Evolutionary conservation across 2,888 invertebrate genomes (phyloP).

Genomic region (Arrhopalites spinosus): DNA sequence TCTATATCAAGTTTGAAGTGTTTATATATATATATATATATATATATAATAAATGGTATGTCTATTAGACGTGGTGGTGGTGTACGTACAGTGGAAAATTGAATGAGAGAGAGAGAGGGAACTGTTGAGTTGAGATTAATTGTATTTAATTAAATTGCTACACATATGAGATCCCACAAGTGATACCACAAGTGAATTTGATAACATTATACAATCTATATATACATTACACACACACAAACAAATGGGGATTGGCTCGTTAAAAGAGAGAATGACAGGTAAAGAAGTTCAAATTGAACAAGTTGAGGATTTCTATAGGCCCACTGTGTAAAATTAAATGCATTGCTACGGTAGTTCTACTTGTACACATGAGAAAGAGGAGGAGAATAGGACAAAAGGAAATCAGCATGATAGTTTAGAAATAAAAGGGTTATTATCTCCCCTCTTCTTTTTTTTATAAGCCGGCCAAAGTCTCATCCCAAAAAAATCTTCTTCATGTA

Average conservation of each 20-base stretch:
- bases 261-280: too few relatives aligned
- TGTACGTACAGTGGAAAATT: too few relatives aligned
- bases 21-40: too few relatives aligned
- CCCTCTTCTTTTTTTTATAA: neutral
- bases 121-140: neutral
- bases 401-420: constrained; percentile 35
- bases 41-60: too few relatives aligned
- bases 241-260: neutral
- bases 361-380: neutral
- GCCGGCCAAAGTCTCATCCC: too few relatives aligned
- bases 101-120: too few relatives aligned
- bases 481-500: too few relatives aligned
- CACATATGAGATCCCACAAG: neutral
- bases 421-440: constrained; percentile 27
- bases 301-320: neutral
- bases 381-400: constrained; percentile 22
- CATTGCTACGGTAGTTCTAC: neutral
- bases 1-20: too few relatives aligned
- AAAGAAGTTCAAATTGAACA: too few relatives aligned
- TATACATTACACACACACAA: too few relatives aligned
- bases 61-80: too few relatives aligned
- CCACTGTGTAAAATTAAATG: neutral
- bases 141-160: neutral
- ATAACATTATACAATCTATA: neutral
- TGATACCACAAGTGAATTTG: neutral